Evolutionary conservation across 2,113 vertebrate genomes (phyloP).

Genomic region (Laterallus jamaicensis): DNA sequence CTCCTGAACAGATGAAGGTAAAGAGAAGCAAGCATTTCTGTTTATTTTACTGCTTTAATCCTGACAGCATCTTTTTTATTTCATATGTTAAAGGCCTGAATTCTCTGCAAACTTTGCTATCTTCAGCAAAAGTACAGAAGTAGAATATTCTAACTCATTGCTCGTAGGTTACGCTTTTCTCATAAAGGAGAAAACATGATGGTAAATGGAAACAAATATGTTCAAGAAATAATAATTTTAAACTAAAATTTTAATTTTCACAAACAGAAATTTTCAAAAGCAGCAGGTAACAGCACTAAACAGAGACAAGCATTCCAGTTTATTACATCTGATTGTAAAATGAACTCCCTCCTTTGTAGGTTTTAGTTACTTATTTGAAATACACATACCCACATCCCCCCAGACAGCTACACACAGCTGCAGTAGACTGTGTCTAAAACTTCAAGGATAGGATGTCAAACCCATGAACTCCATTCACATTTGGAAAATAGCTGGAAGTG

Average conservation of each 20-base stretch:
- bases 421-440: not conserved
- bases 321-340: not conserved
- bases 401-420: not conserved
- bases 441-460: not conserved
- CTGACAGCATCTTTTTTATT: not conserved
- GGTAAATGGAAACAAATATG: not conserved
- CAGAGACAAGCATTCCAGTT: not conserved
- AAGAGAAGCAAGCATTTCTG: not conserved
- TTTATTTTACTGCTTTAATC: conserved; percentile 6
- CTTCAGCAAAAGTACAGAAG: not conserved
- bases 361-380: not conserved
- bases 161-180: not conserved
- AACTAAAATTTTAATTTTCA: not conserved
- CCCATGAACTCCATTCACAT: not conserved
- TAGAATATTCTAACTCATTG: not conserved
- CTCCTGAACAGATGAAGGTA: not conserved
- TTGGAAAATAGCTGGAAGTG: not conserved
- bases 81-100: not conserved
- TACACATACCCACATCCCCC: not conserved
- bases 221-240: not conserved
- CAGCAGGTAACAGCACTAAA: not conserved
- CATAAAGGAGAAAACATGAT: not conserved
- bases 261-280: not conserved
- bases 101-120: not conserved
- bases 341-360: not conserved